phyloP scores from a whole-genome alignment of 2,888 invertebrate genomes.

The Tachina fera region DNA sequence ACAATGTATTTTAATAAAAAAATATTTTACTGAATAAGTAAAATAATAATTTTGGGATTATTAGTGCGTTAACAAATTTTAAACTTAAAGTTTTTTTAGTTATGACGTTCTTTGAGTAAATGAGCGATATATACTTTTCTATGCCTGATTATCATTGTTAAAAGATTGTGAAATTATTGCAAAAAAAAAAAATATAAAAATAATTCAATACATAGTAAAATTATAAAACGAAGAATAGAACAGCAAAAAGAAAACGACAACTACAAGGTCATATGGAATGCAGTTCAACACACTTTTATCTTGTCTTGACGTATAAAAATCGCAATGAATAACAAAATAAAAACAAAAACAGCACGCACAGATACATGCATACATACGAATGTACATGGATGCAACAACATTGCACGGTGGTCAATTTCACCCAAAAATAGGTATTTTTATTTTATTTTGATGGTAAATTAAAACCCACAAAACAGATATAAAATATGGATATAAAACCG shows the following conservation, averaged over 20 bases:
- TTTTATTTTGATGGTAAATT: too few relatives aligned
- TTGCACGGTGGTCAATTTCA: too few relatives aligned
- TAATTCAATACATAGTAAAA: slow-evolving; percentile 16
- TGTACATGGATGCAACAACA: too few relatives aligned
- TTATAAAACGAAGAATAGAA: slow-evolving; percentile 20
- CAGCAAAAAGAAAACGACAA: slow-evolving; percentile 20
- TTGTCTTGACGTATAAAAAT: slow-evolving; percentile 46
- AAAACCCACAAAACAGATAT: too few relatives aligned
- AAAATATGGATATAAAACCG: too few relatives aligned
- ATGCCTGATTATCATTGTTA: slow-evolving; percentile 6
- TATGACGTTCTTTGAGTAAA: too few relatives aligned
- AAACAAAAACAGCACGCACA: background rate
- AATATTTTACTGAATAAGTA: too few relatives aligned
- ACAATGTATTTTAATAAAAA: too few relatives aligned
- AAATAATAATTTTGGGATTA: too few relatives aligned
- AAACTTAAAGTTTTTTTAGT: too few relatives aligned
- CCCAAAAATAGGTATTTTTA: too few relatives aligned
- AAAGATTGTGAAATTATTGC: slow-evolving; percentile 1
- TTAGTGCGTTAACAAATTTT: too few relatives aligned
- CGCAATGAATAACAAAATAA: slow-evolving; percentile 12
- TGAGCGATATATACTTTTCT: background rate
- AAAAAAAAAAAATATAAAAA: slow-evolving; percentile 1
- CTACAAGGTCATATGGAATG: slow-evolving; percentile 64
- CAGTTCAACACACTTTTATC: slow-evolving; percentile 69
- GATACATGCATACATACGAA: background rate